These are phyloP conservation scores for Ceyx melanurus DNA, from an alignment of 2,113 vertebrate species.

Conservation along the genomic window DNA sequence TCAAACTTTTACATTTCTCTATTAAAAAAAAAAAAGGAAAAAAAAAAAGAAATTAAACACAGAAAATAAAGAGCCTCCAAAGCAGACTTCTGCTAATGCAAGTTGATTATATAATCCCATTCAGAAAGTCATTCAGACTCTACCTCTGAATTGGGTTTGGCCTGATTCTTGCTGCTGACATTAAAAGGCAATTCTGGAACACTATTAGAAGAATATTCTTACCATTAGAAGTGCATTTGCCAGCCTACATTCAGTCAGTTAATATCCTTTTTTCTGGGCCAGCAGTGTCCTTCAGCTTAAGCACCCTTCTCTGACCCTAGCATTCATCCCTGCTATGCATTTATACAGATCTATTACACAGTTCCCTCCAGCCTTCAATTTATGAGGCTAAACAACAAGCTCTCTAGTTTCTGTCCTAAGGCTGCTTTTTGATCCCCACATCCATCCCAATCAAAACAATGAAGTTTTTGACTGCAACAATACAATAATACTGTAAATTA, in stretches of 20 bases:
- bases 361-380: background rate
- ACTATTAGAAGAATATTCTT: background rate
- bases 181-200: background rate
- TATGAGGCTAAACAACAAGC: background rate
- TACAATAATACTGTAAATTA: background rate
- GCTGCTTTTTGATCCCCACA: background rate
- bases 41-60: background rate
- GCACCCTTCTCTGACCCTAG: background rate
- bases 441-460: background rate
- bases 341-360: background rate
- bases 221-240: background rate
- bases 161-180: background rate
- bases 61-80: background rate
- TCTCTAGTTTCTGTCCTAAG: background rate
- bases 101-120: background rate
- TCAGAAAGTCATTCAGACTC: background rate
- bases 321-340: background rate
- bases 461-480: background rate
- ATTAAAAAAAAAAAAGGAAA: background rate
- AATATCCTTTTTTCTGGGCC: background rate
- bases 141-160: background rate
- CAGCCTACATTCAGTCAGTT: background rate
- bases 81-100: background rate
- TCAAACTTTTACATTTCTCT: background rate
- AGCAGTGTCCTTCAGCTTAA: background rate